Percentiles rank a stretch among this genome's conserved stretches.
phyloP scores from a whole-genome alignment of 2,113 vertebrate species.

The Lynx canadensis region DNA sequence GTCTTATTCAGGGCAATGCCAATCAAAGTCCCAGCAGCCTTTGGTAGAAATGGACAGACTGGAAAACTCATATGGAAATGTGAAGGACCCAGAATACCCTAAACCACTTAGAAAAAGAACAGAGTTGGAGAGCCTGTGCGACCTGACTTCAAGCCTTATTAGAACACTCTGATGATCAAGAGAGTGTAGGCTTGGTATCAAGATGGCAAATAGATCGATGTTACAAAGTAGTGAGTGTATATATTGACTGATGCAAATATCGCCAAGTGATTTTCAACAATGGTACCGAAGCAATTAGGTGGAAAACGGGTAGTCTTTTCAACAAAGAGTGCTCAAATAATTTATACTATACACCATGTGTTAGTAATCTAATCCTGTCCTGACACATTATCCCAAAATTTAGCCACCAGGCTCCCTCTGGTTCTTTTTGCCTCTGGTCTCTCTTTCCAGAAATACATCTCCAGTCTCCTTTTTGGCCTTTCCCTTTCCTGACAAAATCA shows the following conservation, averaged over 20 bases:
- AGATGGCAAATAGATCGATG: background rate
- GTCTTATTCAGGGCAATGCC: background rate
- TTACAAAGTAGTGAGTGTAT: background rate
- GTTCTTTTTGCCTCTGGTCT: background rate
- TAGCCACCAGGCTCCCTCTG: background rate
- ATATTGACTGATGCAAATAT: background rate
- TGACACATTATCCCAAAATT: background rate
- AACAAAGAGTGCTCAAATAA: background rate
- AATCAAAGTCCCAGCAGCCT: background rate
- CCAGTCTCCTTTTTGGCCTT: background rate
- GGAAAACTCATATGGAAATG: background rate
- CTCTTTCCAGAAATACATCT: slow-evolving; percentile 26
- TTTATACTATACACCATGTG: background rate
- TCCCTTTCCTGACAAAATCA: slow-evolving; percentile 24
- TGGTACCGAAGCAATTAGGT: background rate
- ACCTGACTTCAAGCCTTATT: background rate
- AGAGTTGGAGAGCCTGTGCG: background rate
- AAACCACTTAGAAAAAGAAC: background rate
- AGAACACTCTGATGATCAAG: background rate
- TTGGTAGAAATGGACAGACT: background rate
- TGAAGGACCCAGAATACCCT: background rate
- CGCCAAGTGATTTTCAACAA: background rate
- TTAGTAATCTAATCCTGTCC: background rate
- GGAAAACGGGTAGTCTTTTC: slow-evolving; percentile 14
- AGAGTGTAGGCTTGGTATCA: background rate